phyloP scores from a whole-genome alignment of 1,140 invertebrate genomes.

The Melitaea cinxia region DNA sequence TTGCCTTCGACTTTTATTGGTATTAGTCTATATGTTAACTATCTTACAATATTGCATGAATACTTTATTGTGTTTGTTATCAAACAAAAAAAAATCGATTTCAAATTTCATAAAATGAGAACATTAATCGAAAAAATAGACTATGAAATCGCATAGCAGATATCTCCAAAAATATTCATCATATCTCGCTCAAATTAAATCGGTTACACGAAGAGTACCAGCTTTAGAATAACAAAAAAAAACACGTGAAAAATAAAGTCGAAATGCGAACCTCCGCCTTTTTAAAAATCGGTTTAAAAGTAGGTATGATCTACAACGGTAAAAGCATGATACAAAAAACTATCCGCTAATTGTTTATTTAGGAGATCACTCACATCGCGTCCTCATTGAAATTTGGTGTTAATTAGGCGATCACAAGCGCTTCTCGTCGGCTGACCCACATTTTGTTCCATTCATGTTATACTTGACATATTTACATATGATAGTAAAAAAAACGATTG shows the following conservation, averaged over 20 bases:
- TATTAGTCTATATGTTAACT: not conserved
- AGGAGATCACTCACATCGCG: conserved; percentile 2
- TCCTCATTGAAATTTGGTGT: conserved; percentile 31
- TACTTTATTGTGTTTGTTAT: no score
- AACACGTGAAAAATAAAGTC: no score
- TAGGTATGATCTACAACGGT: not conserved
- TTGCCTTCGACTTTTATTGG: conserved; percentile 3
- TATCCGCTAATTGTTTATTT: not conserved
- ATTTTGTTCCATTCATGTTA: conserved; percentile 35
- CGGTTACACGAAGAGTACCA: no score
- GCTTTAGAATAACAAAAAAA: no score
- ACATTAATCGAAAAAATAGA: no score
- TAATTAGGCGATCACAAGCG: conserved; percentile 44
- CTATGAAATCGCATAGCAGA: no score
- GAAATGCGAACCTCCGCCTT: no score
- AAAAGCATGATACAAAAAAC: not conserved
- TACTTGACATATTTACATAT: conserved; percentile 26
- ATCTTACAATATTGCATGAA: not conserved
- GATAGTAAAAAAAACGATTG: not conserved
- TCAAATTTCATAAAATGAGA: no score
- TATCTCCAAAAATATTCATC: no score
- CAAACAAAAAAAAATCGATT: no score
- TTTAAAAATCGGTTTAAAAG: no score
- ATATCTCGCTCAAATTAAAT: no score
- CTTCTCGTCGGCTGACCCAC: conserved; percentile 32